Base-by-base conservation (phyloP, 1,140 invertebrate genomes). In the Agraylea sexmaculata region DNA sequence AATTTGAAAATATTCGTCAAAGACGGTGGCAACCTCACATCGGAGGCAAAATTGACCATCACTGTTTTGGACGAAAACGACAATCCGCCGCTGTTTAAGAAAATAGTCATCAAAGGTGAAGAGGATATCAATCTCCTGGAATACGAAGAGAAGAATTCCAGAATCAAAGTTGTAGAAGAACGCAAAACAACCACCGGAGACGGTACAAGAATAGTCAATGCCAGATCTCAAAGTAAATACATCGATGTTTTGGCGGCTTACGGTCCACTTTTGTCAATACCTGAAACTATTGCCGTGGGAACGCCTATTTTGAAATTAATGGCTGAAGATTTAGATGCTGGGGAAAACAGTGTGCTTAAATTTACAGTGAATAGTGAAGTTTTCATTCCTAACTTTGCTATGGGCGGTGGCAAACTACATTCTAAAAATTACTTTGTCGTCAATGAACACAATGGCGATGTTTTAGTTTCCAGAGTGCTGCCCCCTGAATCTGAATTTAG, bases 1-100 rank as follows among this genome's bases (percentile, higher is more conserved):
- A 62, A 73, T 30, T 60, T 91, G 2, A 71, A 71, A 55, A 58
- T 90, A 20, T 68, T 83, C 2, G 86, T 84, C 2, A 77, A 68
- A 46, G 86, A 90, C 51, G 74, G 64, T 39, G 81, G 80, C 2
- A 81, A 83, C 39, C 53, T 87, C 8, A 75, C 68, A n/a, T 77
- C 77, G 2, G 75, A 80, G 57, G 75, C 77, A 0, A 72, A 74
- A 45, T 51, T 93, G 3, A 77, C 64, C 0, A 74, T 93, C 33
- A 67, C 62, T 1, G 62, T 92, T 10, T 63, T 74, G 4, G 88
- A 93, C 60, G 75, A 79, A 42, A 93, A 93, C 54, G 88, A 93
- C 57, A 88, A 90, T 62, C 49, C 69, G 0, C 88, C 88, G 0
- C 67, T 70, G 32, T 80, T 77, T 45, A 70, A 68, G 42, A 74